A percentile compares a stretch with the other conserved stretches of the same genome.
phyloP scores from a whole-genome alignment of 2,113 vertebrate species.

The Apteryx mantelli region DNA sequence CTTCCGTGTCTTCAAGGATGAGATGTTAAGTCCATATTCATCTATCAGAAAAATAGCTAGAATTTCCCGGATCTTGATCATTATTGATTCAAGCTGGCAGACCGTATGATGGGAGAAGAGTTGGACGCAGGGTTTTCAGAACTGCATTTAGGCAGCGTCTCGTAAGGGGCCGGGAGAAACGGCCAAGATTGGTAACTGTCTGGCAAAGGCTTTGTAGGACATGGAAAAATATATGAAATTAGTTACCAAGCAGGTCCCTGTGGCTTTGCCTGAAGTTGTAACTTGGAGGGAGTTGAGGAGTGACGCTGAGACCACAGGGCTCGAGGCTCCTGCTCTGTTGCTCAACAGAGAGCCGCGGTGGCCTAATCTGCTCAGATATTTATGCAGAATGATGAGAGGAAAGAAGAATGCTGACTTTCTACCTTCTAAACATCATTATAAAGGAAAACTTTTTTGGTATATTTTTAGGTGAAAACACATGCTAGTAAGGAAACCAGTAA shows the following conservation, averaged over 20 bases:
- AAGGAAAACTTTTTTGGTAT: background rate
- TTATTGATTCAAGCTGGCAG: background rate
- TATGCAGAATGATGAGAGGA: background rate
- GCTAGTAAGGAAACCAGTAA: background rate
- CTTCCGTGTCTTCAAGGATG: background rate
- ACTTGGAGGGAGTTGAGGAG: background rate
- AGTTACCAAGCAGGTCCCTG: background rate
- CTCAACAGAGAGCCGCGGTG: background rate
- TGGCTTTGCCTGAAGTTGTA: background rate
- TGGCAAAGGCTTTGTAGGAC: background rate
- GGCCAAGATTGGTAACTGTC: background rate
- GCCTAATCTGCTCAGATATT: background rate
- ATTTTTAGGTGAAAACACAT: background rate
- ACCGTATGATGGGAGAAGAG: background rate
- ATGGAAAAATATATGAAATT: background rate
- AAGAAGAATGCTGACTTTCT: background rate
- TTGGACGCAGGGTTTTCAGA: background rate
- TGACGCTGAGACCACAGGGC: background rate
- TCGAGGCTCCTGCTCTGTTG: background rate
- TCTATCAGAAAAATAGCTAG: background rate
- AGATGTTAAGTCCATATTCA: background rate
- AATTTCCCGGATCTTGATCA: background rate
- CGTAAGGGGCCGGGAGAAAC: background rate
- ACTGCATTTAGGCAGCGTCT: background rate
- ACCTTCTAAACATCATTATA: background rate